Base-by-base conservation (phyloP, 2,888 invertebrate species). In the Cataglyphis cursor region DNA sequence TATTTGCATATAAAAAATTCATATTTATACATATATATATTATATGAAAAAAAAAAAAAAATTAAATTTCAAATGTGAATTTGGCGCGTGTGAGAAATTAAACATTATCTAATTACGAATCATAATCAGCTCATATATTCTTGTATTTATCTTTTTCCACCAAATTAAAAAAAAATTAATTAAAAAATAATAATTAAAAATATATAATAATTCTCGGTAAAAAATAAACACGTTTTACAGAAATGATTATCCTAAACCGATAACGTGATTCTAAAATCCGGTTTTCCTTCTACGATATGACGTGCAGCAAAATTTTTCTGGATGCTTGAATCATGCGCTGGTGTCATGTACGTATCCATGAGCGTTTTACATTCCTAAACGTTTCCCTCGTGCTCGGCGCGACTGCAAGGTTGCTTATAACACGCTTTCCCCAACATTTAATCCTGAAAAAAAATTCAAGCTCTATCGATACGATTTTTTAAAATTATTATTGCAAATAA, bases 341-440 rank as follows among this genome's bases (percentile, higher is more conserved):
- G 44, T 44, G 44, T 44, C 44, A 59, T 59, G 41, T 18, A 44
- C 21, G 21, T 70, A 70, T 72, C 59, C 78, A 44, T 18, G 28
- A 72, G 70, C 72, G 72, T 70, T 80, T 70, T 80, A 72, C 72
- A 80, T 70, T 80, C 78, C 78, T 48, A 59, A 59, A 80, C 72
- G 59, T 80, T 70, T 68, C 31, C 48, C 31, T 68, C 31, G 48
- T 51, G 41, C 70, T 41, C 44, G 68, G 8, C n/a, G 57, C 54
- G 59, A 59, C 18, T 44, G 70, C 72, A 59, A 70, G 68, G 57
- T 68, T 44, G 68, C 44, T 24, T 41, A 18, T 44, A 44, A 44
- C 44, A 57, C 18, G 62, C 38, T 31, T 75, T 5, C 48, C 48
- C 48, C 48, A 48, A 51, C 44, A 64, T 51, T 75, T 59, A 75